Conservation (phyloP, 2,888 invertebrate genomes). For the Isoperla grammatica region DNA sequence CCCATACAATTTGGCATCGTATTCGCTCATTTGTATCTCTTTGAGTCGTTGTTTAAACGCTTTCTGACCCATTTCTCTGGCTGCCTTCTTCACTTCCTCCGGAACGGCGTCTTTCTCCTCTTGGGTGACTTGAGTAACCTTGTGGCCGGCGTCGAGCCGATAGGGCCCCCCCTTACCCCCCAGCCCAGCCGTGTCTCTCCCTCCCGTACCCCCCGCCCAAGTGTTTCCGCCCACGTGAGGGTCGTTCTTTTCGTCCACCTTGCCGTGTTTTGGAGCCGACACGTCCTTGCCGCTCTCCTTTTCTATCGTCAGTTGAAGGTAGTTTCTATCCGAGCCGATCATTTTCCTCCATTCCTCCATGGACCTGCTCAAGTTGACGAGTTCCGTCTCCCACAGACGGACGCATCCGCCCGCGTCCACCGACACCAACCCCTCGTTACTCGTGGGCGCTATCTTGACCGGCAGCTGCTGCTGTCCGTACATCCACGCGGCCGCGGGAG, state of each 20-base stretch:
- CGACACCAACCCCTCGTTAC: constrained; percentile 49
- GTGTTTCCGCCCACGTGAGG: constrained; percentile 96
- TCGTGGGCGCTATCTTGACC: constrained; percentile 43
- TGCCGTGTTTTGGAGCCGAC: constrained; percentile 84
- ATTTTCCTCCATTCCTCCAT: constrained; percentile 46
- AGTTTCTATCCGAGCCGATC: constrained; percentile 34
- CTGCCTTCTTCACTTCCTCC: constrained; percentile 80
- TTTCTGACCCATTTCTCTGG: constrained; percentile 86
- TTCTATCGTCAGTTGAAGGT: constrained; percentile 63
- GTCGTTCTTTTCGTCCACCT: constrained; percentile 80
- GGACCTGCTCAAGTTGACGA: constrained; percentile 43
- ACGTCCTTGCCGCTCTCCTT: constrained; percentile 60
- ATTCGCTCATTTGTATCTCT: constrained; percentile 93
- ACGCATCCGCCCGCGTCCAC: constrained; percentile 53
- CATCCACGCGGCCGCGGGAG: constrained; percentile 46
- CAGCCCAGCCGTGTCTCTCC: constrained; percentile 86
- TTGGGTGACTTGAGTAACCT: constrained; percentile 72
- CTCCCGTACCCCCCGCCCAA: constrained; percentile 95
- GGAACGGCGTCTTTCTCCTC: constrained; percentile 87
- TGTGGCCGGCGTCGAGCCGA: constrained; percentile 87
- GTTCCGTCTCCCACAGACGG: constrained; percentile 51
- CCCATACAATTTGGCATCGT: constrained; percentile 82
- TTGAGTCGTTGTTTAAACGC: constrained; percentile 80
- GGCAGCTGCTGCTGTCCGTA: constrained; percentile 43
- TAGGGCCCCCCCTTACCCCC: constrained; percentile 97